Evolutionary conservation across 2,113 vertebrate genomes (phyloP), one percentile per base, ranked within the genome.

Genomic region (Saimiri boliviensis): DNA sequence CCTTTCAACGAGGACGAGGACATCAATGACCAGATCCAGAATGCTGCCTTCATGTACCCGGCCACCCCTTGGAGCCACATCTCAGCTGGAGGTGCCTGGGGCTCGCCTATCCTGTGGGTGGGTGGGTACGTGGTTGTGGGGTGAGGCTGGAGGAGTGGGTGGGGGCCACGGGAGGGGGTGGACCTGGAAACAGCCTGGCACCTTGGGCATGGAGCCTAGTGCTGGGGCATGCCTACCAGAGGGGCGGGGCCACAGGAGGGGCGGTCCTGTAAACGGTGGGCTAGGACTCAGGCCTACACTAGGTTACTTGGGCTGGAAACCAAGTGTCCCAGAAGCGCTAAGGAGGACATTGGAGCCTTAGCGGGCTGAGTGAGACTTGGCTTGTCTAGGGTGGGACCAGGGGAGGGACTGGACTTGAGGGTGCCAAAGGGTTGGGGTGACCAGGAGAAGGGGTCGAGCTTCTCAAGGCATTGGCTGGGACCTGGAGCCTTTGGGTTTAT

Each of bases 1-100:
- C 99, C 99, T 3, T 99, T 99, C 96, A 99, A 99, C 16, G 99
- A 99, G 96, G 99, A 99, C 0, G 99, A 99, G 96, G 99, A 99
- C 77, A 99, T 99, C 98, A 99, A 99, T 0, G 99, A 99, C 98
- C 99, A 99, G 98, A 99, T 99, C 92, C 99, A 99, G 98, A 99
- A 99, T 0, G 99, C 99, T 0, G 99, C 99, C 93, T 99, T 99
- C 97, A 99, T 99, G 99, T 99, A 99, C 97, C 99, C 99, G 0
- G 98, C 99, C 12, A 99, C 99, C 96, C 99, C 99, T 40, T 99
- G 99, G 99, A 99, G 99, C 96, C 98, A 98, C 97, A 99, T 99
- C 97, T 99, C 99, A 0, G 97, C 98, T 0, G 99, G 99, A 97
- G 99, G 99, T 37, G 23, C 0, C 27, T 5, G 0, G 30, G 37